Conservation (phyloP, 2,113 vertebrate genomes). For the Narcine bancroftii region DNA sequence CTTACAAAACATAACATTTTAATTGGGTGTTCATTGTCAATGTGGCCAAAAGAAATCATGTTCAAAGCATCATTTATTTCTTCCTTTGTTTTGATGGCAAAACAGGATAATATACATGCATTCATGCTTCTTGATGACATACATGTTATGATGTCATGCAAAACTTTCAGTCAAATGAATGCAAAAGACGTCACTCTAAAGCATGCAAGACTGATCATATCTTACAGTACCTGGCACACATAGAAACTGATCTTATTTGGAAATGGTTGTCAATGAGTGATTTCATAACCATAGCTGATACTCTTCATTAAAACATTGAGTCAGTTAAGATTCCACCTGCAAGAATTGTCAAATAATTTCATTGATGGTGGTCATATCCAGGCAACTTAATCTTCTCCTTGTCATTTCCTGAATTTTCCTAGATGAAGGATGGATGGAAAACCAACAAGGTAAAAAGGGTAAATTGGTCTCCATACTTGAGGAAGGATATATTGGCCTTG, state of each 20-base stretch:
- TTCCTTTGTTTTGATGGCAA: neutral
- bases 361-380: neutral
- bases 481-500: too few species aligned
- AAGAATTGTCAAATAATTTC: slow-evolving; percentile 19
- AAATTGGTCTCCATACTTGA: too few species aligned
- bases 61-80: neutral
- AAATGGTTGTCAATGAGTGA: slow-evolving; percentile 22
- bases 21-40: neutral
- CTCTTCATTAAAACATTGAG: neutral
- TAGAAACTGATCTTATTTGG: slow-evolving; percentile 1
- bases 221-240: slow-evolving; percentile 2
- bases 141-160: neutral
- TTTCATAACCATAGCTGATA: neutral
- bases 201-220: neutral
- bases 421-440: neutral
- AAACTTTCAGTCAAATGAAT: slow-evolving; percentile 21
- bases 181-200: neutral
- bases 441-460: neutral
- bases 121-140: slow-evolving; percentile 20
- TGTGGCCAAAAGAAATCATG: neutral
- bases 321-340: neutral
- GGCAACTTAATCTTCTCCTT: neutral
- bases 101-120: neutral
- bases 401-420: slow-evolving; percentile 1
- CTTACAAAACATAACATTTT: neutral